Conservation (phyloP, 2,888 invertebrate species). For the Hemaris fuciformis region DNA sequence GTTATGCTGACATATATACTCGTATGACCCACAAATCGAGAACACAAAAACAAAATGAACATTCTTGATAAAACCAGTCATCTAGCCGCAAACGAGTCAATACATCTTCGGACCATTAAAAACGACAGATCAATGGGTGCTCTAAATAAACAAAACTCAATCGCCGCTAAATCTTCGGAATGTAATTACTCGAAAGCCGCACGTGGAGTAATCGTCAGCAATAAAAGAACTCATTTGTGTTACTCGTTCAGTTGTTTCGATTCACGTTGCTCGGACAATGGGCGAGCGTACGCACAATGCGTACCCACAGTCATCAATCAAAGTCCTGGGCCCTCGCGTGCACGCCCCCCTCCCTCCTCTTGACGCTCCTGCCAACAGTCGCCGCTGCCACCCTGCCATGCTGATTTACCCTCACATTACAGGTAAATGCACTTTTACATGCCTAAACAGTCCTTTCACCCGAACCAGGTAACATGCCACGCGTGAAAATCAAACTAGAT, state of each 20-base stretch:
- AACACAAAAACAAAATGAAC: no score
- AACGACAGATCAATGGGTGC: background rate
- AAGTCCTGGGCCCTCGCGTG: constrained; percentile 38
- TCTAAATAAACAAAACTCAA: background rate
- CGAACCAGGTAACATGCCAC: constrained; percentile 25
- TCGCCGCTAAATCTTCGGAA: constrained; percentile 4
- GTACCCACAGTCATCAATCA: constrained; percentile 71
- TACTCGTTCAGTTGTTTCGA: constrained; percentile 65
- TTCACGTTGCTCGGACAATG: constrained; percentile 68
- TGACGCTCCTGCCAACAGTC: constrained; percentile 23
- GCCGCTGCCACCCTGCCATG: constrained; percentile 30
- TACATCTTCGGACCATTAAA: background rate
- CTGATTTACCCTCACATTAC: constrained; percentile 49
- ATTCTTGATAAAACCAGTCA: no score
- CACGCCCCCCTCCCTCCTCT: constrained; percentile 23
- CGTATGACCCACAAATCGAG: no score
- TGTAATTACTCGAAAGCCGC: constrained; percentile 29
- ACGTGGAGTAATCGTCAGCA: constrained; percentile 51
- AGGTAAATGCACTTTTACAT: constrained; percentile 41
- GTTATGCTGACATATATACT: no score
- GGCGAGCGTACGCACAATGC: constrained; percentile 61
- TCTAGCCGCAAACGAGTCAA: background rate
- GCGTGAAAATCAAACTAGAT: constrained; percentile 20
- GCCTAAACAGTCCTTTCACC: constrained; percentile 16
- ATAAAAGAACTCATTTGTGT: constrained; percentile 60